A percentile compares a stretch with the other conserved stretches of the same genome.
Conservation (phyloP, 2,113 vertebrate species). For the Perognathus longimembris region DNA sequence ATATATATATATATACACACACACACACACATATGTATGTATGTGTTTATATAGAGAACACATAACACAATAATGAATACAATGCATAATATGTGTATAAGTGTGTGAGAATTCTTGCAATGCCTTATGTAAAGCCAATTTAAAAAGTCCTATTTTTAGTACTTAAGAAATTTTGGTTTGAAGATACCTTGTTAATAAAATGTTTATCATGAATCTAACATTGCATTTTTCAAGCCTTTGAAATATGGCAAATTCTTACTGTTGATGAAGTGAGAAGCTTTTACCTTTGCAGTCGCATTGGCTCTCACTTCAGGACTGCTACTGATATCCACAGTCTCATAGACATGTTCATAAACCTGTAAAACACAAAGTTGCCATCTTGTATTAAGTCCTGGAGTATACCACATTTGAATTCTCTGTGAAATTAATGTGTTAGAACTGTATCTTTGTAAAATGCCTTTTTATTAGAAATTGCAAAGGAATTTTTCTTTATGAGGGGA, state of each 20-base stretch:
- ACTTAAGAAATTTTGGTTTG: not conserved
- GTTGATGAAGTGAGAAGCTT: not conserved
- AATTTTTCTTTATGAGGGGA: not conserved
- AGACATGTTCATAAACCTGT: conserved; percentile 99
- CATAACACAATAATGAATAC: not conserved
- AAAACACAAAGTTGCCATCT: conserved; percentile 67
- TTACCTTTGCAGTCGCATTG: conserved; percentile 98
- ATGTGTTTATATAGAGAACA: no score
- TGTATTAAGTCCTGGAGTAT: conserved; percentile 1
- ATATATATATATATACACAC: no score
- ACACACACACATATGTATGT: no score
- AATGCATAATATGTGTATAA: not conserved
- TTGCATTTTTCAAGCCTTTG: not conserved
- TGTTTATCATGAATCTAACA: not conserved
- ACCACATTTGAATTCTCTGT: not conserved
- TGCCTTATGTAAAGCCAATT: not conserved
- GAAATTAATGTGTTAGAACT: not conserved
- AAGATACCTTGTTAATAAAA: not conserved
- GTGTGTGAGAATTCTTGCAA: conserved; percentile 2
- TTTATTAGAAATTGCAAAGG: conserved; percentile 35
- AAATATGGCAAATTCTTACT: not conserved
- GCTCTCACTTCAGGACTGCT: conserved; percentile 98
- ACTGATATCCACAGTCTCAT: conserved; percentile 99
- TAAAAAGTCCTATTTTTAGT: not conserved
- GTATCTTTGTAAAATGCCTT: conserved; percentile 27